These are phyloP conservation scores for Cyanoramphus novaezelandiae DNA, from an alignment of 2,113 vertebrate genomes.

Conservation along the genomic window DNA sequence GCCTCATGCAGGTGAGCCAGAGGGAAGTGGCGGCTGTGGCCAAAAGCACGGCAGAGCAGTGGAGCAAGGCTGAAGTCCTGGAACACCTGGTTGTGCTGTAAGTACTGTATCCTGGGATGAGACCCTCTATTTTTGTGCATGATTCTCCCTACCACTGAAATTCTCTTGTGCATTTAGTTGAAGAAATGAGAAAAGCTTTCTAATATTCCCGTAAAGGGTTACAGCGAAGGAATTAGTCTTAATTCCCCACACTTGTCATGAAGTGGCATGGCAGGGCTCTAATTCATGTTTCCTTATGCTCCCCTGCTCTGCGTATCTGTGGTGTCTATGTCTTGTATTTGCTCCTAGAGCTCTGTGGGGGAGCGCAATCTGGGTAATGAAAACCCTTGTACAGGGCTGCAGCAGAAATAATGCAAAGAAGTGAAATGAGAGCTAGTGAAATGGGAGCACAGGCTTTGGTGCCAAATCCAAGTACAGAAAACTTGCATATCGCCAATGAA, in stretches of 20 bases:
- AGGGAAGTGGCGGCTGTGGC: neutral
- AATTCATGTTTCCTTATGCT: neutral
- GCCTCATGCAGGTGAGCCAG: neutral
- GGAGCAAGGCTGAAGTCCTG: neutral
- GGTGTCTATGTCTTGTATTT: neutral
- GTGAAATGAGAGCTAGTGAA: neutral
- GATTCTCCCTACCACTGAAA: neutral
- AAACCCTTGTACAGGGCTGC: neutral
- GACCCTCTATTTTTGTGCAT: neutral
- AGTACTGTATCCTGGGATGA: neutral
- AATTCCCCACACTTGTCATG: neutral
- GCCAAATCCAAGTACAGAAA: neutral
- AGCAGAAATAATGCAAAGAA: neutral
- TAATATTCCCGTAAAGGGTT: neutral
- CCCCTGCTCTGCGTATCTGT: neutral
- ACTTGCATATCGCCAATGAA: rapidly evolving
- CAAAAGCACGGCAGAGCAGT: neutral
- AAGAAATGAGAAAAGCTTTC: neutral
- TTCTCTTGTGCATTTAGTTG: neutral
- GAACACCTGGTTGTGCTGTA: neutral
- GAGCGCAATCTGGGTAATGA: rapidly evolving
- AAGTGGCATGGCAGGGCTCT: neutral
- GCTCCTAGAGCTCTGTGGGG: neutral
- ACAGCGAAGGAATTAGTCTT: neutral
- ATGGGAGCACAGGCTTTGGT: neutral